Evolutionary conservation across 2,888 invertebrate genomes (phyloP), one percentile per base, ranked within the genome.

Genomic region (Epinotia ramella): DNA sequence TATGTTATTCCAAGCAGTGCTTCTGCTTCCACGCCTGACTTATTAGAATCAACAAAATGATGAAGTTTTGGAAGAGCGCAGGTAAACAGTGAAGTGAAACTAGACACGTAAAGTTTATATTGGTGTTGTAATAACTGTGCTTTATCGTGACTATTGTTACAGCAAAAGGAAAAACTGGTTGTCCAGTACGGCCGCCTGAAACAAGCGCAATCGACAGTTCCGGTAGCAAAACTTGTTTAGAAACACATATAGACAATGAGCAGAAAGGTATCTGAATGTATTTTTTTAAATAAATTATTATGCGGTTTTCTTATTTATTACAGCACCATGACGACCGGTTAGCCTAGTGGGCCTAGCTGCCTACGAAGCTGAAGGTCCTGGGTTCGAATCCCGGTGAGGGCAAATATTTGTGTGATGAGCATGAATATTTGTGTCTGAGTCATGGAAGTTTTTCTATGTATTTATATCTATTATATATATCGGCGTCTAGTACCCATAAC

Each of bases 11-110:
- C 81, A 73, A 73, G 81, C 77, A 77, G 76, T 81, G 67, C 79
- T 78, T 73, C 79, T 73, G 77, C 79, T 78, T 77, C 82, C 79
- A 81, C 82, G 70, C 79, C 79, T 79, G 80, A 80, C 81, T 67
- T 65, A 78, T 79, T 77, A 74, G 76, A 78, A 74, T 79, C 67
- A 79, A 80, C 78, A 95, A 94, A 91, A 97, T 97, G 96, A 95
- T 97, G 89, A 96, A 96, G 91, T 97, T 97, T 94, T 96, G 96
- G 96, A 97, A 96, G 91, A 97, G 96, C 92, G 94, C 96, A 93
- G 96, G 96, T 96, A 95, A 83, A 83, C 33, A 71, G 65, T 62
- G 62, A 72, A 76, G 71, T 76, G 63, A 76, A 75, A 76, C 72
- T 72, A 62, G 72, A 72, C 76, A 72, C 72, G 72, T 76, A 76